phyloP scores from a whole-genome alignment of 92 coral and sea anemone species.

The Actinostola sp. region DNA sequence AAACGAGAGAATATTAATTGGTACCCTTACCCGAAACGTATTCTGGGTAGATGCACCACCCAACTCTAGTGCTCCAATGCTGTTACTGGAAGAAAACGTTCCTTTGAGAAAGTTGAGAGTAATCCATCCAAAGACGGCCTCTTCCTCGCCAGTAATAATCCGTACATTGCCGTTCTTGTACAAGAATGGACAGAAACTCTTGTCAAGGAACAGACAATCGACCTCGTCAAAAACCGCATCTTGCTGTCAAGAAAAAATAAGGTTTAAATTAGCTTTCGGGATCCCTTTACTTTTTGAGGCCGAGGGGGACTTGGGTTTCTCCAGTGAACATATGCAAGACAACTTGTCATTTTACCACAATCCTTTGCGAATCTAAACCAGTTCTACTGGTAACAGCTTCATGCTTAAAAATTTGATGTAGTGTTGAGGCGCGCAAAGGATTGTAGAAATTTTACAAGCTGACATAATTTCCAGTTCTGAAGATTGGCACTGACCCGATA shows the following conservation, averaged over 20 bases:
- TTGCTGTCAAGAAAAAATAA: not conserved
- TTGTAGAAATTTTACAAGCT: no score
- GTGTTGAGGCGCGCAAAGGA: no score
- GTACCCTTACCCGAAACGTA: conserved; percentile 14
- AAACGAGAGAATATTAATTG: not conserved
- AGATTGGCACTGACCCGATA: no score
- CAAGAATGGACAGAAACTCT: conserved; percentile 13
- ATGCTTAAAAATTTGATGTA: no score
- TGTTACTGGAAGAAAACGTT: not conserved
- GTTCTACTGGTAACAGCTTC: no score
- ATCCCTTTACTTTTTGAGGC: no score
- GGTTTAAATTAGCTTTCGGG: no score
- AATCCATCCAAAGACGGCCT: conserved; percentile 19
- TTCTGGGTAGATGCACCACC: conserved; percentile 27
- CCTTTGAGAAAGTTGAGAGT: conserved; percentile 11
- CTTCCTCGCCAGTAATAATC: conserved; percentile 4
- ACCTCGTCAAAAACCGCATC: not conserved
- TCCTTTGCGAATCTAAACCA: no score
- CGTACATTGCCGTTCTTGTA: not conserved
- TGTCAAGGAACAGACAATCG: not conserved
- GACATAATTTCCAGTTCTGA: no score
- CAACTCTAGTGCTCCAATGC: conserved; percentile 9
- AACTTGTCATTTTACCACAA: no score
- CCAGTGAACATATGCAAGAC: no score
- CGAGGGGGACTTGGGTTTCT: no score